Conservation (phyloP, 2,113 vertebrate species). For the Sorex fumeus region DNA sequence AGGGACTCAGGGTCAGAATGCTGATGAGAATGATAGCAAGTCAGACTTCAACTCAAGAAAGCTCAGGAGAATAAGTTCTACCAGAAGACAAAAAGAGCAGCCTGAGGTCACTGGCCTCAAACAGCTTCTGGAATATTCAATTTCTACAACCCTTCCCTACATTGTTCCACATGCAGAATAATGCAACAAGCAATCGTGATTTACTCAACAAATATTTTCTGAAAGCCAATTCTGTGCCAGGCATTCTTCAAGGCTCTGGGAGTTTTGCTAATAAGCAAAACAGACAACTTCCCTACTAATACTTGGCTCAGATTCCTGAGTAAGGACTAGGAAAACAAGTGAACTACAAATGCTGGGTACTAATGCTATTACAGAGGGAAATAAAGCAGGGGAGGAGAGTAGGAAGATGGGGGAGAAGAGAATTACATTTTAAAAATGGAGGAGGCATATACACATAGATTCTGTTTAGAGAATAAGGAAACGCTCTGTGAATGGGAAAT, state of each 20-base stretch:
- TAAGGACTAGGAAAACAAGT: neutral
- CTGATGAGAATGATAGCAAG: neutral
- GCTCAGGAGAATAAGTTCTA: neutral
- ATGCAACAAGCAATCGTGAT: neutral
- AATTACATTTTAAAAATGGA: neutral
- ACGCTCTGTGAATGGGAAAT: neutral
- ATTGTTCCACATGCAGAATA: neutral
- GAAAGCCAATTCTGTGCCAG: neutral
- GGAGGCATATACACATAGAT: neutral
- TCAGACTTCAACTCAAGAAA: neutral
- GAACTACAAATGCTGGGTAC: neutral
- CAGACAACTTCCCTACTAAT: neutral
- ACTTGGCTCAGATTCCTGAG: neutral
- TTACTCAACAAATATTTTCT: neutral
- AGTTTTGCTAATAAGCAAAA: slow-evolving; percentile 32
- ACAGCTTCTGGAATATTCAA: neutral
- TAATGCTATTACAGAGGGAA: neutral
- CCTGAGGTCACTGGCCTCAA: neutral
- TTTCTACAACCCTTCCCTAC: neutral
- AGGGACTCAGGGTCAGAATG: neutral
- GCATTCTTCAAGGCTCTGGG: neutral
- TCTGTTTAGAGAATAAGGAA: neutral
- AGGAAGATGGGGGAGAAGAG: neutral
- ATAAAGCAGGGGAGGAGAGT: neutral
- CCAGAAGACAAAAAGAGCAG: slow-evolving; percentile 1